Percentiles rank a stretch among this genome's conserved stretches.
Conservation (phyloP, 2,888 invertebrate genomes). For the Oxytorus armatus region DNA sequence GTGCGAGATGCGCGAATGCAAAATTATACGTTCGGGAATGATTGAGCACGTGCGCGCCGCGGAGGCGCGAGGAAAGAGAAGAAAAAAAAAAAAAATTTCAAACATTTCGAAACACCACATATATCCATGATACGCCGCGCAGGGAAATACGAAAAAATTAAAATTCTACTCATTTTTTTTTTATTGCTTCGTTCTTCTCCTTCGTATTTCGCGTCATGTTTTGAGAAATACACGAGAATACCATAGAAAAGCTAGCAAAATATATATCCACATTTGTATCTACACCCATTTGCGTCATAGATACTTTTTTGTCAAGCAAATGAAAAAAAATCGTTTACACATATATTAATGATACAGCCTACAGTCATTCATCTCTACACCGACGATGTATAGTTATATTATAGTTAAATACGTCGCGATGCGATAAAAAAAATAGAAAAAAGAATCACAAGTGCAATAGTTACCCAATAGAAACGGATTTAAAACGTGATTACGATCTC, state of each 20-base stretch:
- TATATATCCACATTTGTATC: slow-evolving; percentile 57
- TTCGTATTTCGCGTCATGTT: slow-evolving; percentile 41
- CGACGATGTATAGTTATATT: slow-evolving; percentile 72
- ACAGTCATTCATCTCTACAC: slow-evolving; percentile 76
- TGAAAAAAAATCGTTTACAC: slow-evolving; percentile 57
- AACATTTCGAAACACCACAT: background rate
- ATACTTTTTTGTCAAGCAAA: slow-evolving; percentile 67
- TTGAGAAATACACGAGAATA: slow-evolving; percentile 69
- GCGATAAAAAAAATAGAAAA: slow-evolving; percentile 70
- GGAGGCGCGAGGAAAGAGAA: slow-evolving; percentile 34
- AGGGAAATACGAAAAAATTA: slow-evolving; percentile 6
- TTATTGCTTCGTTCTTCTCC: slow-evolving; percentile 1
- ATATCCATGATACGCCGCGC: background rate
- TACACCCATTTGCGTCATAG: slow-evolving; percentile 38
- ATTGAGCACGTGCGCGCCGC: slow-evolving; percentile 61
- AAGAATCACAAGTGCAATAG: slow-evolving; percentile 84
- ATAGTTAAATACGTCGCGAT: slow-evolving; percentile 73
- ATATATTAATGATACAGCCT: slow-evolving; percentile 73
- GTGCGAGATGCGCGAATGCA: slow-evolving; percentile 65
- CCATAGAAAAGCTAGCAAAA: slow-evolving; percentile 34
- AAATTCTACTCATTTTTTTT: background rate
- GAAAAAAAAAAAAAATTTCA: background rate
- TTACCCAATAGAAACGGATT: slow-evolving; percentile 82
- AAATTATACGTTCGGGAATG: too few species aligned
- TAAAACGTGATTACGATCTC: slow-evolving; percentile 55